These are phyloP conservation scores for Ovibos moschatus DNA, from an alignment of 2,113 vertebrate genomes.

Conservation along the genomic window DNA sequence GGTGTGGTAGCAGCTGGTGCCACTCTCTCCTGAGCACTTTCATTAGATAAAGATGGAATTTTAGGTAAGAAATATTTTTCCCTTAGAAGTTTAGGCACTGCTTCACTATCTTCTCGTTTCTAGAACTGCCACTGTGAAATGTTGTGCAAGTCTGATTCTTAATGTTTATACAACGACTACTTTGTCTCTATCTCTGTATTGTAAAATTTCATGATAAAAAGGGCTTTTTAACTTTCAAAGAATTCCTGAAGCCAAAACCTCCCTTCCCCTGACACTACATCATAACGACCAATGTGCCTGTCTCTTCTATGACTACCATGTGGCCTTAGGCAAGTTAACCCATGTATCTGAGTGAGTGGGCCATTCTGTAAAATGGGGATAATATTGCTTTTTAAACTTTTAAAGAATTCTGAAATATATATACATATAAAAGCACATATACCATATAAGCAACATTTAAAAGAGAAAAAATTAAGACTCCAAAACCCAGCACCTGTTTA, in stretches of 20 bases:
- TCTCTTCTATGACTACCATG: neutral
- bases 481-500: neutral
- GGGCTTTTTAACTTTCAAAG: neutral
- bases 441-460: neutral
- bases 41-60: neutral
- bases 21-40: neutral
- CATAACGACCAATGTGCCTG: neutral
- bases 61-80: neutral
- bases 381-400: neutral
- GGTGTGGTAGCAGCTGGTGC: neutral
- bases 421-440: neutral
- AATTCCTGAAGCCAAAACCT: neutral
- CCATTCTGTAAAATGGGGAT: neutral
- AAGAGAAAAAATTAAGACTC: neutral
- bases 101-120: neutral
- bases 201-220: neutral
- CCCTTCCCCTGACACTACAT: neutral
- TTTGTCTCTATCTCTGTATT: neutral
- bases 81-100: neutral
- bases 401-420: constrained; percentile 12
- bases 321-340: neutral
- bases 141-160: neutral
- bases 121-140: neutral
- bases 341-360: neutral
- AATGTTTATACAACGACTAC: neutral